Evolutionary conservation across 2,888 invertebrate species (phyloP), one percentile per base, ranked within the genome.

Genomic region (Conistra vaccinii): DNA sequence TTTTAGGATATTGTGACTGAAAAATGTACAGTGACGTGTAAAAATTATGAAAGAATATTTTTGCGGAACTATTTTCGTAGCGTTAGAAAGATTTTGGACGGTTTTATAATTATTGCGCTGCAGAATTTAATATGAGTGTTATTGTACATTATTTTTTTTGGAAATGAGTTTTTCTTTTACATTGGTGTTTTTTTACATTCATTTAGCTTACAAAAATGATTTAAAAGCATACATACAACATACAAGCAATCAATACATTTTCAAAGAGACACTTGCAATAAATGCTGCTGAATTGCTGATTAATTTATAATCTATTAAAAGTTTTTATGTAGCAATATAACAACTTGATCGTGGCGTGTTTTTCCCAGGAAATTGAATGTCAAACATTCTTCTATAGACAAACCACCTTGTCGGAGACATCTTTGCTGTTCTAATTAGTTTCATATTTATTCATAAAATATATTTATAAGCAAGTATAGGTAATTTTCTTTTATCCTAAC

Each of bases 1-100:
- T 87, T 81, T 87, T 65, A 76, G 69, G 20, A 76, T 73, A 81
- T 78, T 86, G 77, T 86, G 65, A 62, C 55, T 73, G 60, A 76
- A 83, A 83, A 80, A 76, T 69, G 7, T 71, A 57, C 69, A 71
- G 73, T 71, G 74, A 70, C 60, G 66, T 69, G 42, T 57, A 42
- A 70, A 85, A 84, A 75, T 69, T 69, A 53, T 69, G 63, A 32
- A 68, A 63, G 84, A 80, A 77, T 73, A 83, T 72, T 76, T 76
- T 66, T 61, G 62, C 23, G 58, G 53, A 72, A 80, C 74, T 80
- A 76, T 80, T 75, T 73, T 42, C 58, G 74, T 57, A 63, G 48
- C 20, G 60, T 68, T 76, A 61, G 67, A 48, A 68, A 70, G 20
- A 76, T 42, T 55, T 55, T n/a, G 29, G 61, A 67, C 20, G 12